Percentiles rank a stretch among this genome's conserved stretches.
Conservation (phyloP, 2,113 vertebrate genomes). For the Alligator mississippiensis region DNA sequence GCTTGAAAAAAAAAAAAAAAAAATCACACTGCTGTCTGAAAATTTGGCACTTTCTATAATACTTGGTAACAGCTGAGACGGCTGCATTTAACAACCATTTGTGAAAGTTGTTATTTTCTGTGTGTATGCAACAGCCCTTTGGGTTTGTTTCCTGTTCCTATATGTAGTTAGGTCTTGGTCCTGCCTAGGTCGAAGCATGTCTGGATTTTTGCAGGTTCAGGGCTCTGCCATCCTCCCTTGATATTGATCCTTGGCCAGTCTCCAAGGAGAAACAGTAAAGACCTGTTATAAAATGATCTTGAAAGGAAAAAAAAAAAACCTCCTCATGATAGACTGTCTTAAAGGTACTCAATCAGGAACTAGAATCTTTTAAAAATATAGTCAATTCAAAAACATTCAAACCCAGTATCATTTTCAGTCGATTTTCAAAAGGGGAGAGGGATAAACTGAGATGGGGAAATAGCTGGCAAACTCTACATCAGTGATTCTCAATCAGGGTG, state of each 20-base stretch:
- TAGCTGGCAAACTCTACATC: not conserved
- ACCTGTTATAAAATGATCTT: not conserved
- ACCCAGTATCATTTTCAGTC: constrained; percentile 16
- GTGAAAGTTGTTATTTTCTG: not conserved
- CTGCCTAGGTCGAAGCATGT: not conserved
- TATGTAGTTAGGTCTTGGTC: not conserved
- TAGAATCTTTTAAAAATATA: not conserved
- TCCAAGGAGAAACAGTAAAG: not conserved
- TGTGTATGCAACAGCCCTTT: not conserved
- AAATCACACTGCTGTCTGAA: not conserved
- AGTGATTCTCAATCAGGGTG: no score
- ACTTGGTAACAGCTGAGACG: not conserved
- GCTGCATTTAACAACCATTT: not conserved
- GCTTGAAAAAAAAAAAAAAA: not conserved
- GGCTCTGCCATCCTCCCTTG: not conserved
- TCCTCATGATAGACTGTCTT: constrained; percentile 41
- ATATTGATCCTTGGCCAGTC: not conserved
- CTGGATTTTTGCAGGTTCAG: not conserved
- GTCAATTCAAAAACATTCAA: constrained; percentile 36
- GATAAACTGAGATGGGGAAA: not conserved
- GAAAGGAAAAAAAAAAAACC: constrained; percentile 37
- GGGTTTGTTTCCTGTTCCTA: not conserved
- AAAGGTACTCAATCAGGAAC: not conserved
- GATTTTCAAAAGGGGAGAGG: constrained; percentile 8
- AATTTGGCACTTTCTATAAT: not conserved